Conservation (phyloP, 2,888 invertebrate species). For the Agonopterix arenella region DNA sequence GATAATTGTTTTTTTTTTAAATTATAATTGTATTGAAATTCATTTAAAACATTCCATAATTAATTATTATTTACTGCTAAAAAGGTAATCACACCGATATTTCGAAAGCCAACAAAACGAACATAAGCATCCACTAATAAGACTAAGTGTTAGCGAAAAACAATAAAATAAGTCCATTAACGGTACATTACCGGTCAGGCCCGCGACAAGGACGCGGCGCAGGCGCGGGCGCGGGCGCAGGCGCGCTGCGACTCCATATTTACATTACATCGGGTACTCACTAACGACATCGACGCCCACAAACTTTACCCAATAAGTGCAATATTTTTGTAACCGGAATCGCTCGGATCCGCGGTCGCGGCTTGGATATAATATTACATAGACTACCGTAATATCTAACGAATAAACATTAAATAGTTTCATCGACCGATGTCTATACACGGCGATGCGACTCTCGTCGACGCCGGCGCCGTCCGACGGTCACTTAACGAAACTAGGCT, state of each 20-base stretch:
- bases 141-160: slow-evolving; percentile 55
- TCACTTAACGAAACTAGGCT: neutral
- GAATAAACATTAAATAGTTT: slow-evolving; percentile 45
- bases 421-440: slow-evolving; percentile 33
- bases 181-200: slow-evolving; percentile 26
- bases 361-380: slow-evolving; percentile 27
- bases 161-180: slow-evolving; percentile 42
- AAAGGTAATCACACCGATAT: slow-evolving; percentile 71
- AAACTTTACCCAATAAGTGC: slow-evolving; percentile 20
- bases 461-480: slow-evolving; percentile 3
- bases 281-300: slow-evolving; percentile 30
- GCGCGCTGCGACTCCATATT: slow-evolving; percentile 32
- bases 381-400: slow-evolving; percentile 43
- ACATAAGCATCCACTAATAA: slow-evolving; percentile 65
- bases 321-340: slow-evolving; percentile 1
- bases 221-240: slow-evolving; percentile 11
- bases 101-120: slow-evolving; percentile 72
- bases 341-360: slow-evolving; percentile 8
- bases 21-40: slow-evolving; percentile 32
- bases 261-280: slow-evolving; percentile 38
- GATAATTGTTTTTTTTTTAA: slow-evolving; percentile 23
- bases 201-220: too few species aligned
- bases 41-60: slow-evolving; percentile 59
- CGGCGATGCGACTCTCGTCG: slow-evolving; percentile 12
- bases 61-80: slow-evolving; percentile 44